phyloP scores from a whole-genome alignment of 2,888 invertebrate species.

The Julus scandinavius region DNA sequence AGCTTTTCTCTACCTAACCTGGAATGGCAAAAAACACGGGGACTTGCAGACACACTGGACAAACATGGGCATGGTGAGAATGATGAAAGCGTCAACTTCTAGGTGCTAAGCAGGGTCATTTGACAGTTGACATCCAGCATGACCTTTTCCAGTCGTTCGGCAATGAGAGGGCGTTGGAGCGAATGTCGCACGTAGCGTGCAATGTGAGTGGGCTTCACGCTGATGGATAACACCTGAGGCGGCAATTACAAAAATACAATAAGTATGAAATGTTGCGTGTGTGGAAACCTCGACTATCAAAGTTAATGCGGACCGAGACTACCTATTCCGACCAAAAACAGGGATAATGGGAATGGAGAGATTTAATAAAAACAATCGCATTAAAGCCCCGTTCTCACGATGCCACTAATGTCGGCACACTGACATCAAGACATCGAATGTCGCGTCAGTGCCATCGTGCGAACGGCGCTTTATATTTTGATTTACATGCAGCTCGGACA shows the following conservation, averaged over 20 bases:
- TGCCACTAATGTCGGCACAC: no score
- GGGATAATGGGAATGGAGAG: no score
- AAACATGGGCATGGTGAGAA: background rate
- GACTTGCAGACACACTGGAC: no score
- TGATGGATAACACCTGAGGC: constrained; percentile 48
- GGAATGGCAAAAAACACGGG: background rate
- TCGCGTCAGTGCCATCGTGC: no score
- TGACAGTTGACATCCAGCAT: constrained; percentile 44
- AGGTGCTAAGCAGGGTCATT: constrained; percentile 46
- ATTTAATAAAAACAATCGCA: no score
- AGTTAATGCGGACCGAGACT: no score
- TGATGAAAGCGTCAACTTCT: background rate
- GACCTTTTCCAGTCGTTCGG: constrained; percentile 52
- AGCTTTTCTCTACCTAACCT: background rate
- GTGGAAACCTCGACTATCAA: no score
- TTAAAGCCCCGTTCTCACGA: no score
- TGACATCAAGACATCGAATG: no score
- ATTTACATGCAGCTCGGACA: no score
- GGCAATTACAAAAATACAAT: background rate
- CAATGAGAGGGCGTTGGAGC: constrained; percentile 52
- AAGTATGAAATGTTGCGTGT: background rate
- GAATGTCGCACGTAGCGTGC: constrained; percentile 46
- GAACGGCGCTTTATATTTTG: no score
- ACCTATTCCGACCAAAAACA: no score
- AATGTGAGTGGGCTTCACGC: constrained; percentile 49